A percentile compares a stretch with the other conserved stretches of the same genome.
phyloP scores from a whole-genome alignment of 2,113 vertebrate species.

The Agapornis roseicollis region DNA sequence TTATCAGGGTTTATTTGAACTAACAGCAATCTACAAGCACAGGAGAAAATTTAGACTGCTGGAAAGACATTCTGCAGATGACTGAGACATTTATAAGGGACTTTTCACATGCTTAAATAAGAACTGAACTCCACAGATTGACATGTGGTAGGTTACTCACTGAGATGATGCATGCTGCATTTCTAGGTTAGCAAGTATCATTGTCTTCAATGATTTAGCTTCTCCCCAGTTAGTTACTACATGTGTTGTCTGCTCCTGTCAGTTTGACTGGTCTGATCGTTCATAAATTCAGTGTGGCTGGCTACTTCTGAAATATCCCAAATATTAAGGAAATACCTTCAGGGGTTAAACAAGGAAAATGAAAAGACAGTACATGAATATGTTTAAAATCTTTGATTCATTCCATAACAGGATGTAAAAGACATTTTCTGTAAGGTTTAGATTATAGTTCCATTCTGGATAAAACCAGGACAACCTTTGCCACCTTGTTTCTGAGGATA shows the following conservation, averaged over 20 bases:
- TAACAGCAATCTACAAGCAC: background rate
- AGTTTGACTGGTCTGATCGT: background rate
- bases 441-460: background rate
- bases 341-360: background rate
- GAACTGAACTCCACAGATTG: background rate
- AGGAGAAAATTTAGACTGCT: background rate
- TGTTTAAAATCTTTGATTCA: background rate
- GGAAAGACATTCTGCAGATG: background rate
- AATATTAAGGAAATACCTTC: background rate
- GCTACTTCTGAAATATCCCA: background rate
- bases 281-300: background rate
- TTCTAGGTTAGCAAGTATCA: background rate
- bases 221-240: background rate
- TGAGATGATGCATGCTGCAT: background rate
- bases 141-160: fast-evolving
- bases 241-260: background rate
- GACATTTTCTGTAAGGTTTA: background rate
- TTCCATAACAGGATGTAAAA: background rate
- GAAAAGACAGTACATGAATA: background rate
- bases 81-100: background rate
- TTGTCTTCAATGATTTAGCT: background rate
- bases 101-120: background rate
- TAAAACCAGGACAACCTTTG: background rate
- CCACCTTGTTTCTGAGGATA: background rate
- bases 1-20: background rate